A percentile compares a stretch with the other conserved stretches of the same genome.
Evolutionary conservation across 2,113 vertebrate genomes (phyloP).

Genomic region (Apodemus speciosus): DNA sequence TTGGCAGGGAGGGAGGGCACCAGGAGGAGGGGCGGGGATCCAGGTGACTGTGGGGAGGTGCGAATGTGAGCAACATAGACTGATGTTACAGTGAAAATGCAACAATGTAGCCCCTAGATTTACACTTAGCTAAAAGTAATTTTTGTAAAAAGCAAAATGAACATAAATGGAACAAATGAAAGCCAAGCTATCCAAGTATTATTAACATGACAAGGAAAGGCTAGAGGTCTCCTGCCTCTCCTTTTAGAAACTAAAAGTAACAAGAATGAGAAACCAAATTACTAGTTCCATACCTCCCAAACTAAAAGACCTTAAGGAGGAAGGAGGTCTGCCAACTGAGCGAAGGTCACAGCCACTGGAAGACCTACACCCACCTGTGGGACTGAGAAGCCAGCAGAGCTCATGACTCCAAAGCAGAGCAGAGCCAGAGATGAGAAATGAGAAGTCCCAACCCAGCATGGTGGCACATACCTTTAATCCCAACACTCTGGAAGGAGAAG

Average conservation of each 20-base stretch:
- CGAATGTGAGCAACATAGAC: background rate
- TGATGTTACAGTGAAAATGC: too few species aligned
- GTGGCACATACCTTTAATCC: background rate
- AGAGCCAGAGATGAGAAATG: background rate
- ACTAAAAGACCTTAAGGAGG: background rate
- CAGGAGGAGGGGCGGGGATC: background rate
- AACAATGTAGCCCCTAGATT: background rate
- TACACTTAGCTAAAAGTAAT: background rate
- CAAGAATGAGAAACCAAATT: slow-evolving; percentile 6
- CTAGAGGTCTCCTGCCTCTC: slow-evolving; percentile 1
- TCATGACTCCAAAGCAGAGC: background rate
- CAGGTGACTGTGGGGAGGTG: too few species aligned
- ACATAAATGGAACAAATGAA: background rate
- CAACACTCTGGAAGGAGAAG: background rate
- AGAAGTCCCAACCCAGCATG: background rate
- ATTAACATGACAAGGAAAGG: slow-evolving; percentile 12
- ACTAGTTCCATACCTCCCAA: background rate
- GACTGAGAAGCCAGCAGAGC: background rate
- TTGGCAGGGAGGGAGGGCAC: background rate
- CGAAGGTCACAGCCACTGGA: background rate
- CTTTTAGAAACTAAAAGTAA: slow-evolving; percentile 46
- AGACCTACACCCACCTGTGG: background rate
- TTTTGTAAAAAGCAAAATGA: background rate
- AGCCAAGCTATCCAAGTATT: background rate
- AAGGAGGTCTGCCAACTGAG: background rate